phyloP scores from a whole-genome alignment of 2,113 vertebrate genomes.

The Crotalus horridus region DNA sequence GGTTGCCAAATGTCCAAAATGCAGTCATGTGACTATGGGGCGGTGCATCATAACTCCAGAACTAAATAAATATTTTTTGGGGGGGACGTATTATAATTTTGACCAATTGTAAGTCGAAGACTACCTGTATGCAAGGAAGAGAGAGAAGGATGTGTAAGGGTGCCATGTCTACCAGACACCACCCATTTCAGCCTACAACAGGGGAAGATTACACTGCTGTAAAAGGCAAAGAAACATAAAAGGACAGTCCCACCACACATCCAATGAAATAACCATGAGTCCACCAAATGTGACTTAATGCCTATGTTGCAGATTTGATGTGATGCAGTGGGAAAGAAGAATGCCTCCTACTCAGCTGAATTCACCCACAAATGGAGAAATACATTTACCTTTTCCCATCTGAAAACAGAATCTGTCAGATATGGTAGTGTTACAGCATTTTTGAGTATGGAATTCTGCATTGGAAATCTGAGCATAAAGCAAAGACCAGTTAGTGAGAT shows the following conservation, averaged over 20 bases:
- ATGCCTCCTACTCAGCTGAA: neutral
- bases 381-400: neutral
- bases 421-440: neutral
- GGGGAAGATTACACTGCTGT: too few species aligned
- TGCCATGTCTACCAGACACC: neutral
- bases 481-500: neutral
- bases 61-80: neutral
- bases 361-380: neutral
- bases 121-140: neutral
- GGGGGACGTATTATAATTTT: too few species aligned
- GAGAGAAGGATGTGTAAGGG: neutral
- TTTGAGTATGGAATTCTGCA: neutral
- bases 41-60: neutral
- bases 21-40: neutral
- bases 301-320: neutral
- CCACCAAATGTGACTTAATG: neutral
- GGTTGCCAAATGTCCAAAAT: neutral
- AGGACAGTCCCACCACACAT: neutral
- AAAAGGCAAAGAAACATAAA: neutral
- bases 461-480: neutral
- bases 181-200: neutral
- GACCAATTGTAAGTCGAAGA: too few species aligned
- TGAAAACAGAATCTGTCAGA: neutral
- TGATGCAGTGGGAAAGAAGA: neutral
- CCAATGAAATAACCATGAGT: neutral